Conservation (phyloP, 2,888 invertebrate genomes). For the Caenorhabditis sinica region DNA sequence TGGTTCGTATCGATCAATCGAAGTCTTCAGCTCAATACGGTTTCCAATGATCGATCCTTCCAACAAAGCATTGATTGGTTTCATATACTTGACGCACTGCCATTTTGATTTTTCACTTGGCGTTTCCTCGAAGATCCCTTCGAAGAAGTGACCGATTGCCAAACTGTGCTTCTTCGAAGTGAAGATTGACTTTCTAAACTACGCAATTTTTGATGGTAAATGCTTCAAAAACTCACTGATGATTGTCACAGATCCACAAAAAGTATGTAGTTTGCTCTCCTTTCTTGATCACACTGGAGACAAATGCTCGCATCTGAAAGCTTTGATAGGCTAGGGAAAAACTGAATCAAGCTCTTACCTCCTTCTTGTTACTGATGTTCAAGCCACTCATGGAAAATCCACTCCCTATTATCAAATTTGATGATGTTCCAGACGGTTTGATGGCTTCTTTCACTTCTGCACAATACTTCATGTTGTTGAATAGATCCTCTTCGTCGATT, state of each 20-base stretch:
- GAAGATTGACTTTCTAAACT: conserved; percentile 14
- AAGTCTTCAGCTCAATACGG: background rate
- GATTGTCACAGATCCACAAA: conserved; percentile 33
- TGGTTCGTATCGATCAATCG: background rate
- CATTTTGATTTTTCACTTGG: conserved; percentile 17
- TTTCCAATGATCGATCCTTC: background rate
- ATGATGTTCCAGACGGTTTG: background rate
- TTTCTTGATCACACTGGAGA: background rate
- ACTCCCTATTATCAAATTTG: background rate
- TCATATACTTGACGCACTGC: conserved; percentile 20
- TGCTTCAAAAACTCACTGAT: background rate
- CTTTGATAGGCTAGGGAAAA: background rate
- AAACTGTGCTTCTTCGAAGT: background rate
- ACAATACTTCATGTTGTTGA: background rate
- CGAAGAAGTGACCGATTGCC: conserved; percentile 28
- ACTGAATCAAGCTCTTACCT: background rate
- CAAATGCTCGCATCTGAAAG: conserved; percentile 43
- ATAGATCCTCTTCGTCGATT: background rate
- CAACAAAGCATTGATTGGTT: background rate
- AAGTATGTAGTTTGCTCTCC: background rate
- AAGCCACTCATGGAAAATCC: background rate
- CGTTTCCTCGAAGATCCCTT: conserved; percentile 23
- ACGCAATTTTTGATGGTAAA: background rate
- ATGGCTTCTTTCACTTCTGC: background rate
- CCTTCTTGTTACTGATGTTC: background rate